Evolutionary conservation across 2,888 invertebrate genomes (phyloP).

Genomic region (Notodonta dromedarius): DNA sequence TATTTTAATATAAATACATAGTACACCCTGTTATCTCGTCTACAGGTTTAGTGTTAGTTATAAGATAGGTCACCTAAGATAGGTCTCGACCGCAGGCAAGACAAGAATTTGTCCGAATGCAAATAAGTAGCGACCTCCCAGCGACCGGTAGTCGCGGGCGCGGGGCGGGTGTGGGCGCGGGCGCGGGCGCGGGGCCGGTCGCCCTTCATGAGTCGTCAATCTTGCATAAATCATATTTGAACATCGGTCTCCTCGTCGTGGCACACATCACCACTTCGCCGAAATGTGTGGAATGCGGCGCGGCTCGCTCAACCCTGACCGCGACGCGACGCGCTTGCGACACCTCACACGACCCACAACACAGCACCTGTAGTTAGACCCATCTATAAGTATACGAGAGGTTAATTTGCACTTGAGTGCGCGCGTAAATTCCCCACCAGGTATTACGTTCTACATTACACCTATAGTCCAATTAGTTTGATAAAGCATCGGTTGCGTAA

Average conservation of each 20-base stretch:
- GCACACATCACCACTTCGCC: background rate
- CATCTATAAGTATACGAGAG: too few relatives aligned
- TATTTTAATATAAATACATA: too few relatives aligned
- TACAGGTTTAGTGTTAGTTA: background rate
- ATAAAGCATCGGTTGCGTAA: background rate
- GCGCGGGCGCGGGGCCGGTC: background rate
- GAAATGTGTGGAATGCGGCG: background rate
- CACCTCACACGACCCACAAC: background rate
- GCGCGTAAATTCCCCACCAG: background rate
- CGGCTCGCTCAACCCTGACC: background rate
- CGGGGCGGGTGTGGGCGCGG: background rate
- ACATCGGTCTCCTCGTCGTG: background rate
- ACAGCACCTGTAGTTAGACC: too few relatives aligned
- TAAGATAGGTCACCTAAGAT: background rate
- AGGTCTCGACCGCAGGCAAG: background rate
- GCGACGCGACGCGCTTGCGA: slow-evolving; percentile 4
- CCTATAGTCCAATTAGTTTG: too few relatives aligned
- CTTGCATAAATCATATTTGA: background rate
- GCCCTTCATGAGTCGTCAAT: slow-evolving; percentile 2
- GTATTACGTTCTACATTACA: too few relatives aligned
- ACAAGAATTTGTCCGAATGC: slow-evolving; percentile 2
- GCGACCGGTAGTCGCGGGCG: background rate
- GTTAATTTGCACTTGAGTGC: background rate
- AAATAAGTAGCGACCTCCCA: background rate
- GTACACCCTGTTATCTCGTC: too few relatives aligned